phyloP scores from a whole-genome alignment of 2,888 invertebrate species.

The Adelphocoris suturalis region DNA sequence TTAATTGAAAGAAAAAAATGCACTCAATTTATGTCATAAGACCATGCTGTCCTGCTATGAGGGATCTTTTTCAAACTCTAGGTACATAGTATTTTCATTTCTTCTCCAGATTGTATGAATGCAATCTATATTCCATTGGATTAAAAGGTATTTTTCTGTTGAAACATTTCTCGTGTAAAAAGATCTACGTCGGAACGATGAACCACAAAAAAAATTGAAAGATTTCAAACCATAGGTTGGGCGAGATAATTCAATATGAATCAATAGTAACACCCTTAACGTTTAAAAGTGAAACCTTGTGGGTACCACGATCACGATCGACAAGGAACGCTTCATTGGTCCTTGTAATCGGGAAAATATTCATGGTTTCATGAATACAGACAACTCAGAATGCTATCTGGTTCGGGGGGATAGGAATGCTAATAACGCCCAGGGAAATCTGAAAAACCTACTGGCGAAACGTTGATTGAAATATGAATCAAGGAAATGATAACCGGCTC shows the following conservation, averaged over 20 bases:
- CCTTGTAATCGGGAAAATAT: constrained; percentile 18
- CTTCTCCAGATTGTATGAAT: no score
- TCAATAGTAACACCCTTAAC: background rate
- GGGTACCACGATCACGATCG: background rate
- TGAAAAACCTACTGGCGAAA: background rate
- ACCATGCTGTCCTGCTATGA: no score
- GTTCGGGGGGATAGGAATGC: background rate
- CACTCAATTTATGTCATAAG: no score
- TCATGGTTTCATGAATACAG: constrained; percentile 36
- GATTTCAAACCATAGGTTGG: no score
- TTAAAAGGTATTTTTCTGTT: no score
- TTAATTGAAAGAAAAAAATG: no score
- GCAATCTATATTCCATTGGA: no score
- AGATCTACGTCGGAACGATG: no score
- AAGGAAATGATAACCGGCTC: background rate
- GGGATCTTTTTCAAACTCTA: no score
- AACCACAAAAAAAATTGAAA: no score
- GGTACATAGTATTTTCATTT: no score
- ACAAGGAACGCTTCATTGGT: background rate
- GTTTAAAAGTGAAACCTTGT: background rate
- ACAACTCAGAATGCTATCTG: background rate
- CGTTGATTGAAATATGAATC: constrained; percentile 26
- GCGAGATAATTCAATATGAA: background rate
- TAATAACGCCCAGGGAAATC: background rate
- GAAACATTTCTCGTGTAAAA: no score